Conservation (phyloP, 2,797 vertebrate species). For the Pseudotriccus pelzelni region DNA sequence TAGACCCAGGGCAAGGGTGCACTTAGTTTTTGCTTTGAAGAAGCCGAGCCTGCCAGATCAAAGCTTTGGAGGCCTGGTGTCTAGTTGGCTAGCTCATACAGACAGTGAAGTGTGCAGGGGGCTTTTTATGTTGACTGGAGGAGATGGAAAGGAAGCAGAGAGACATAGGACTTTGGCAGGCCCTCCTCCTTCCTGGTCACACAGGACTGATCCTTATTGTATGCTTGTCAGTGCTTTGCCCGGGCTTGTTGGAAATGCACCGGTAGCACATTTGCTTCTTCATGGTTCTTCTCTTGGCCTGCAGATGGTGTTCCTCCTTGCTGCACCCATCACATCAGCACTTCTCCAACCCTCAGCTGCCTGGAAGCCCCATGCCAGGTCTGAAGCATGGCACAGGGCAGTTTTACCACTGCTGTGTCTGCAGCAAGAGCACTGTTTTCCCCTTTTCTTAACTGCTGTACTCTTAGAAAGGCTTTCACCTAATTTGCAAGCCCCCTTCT, state of each 20-base stretch:
- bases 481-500: not conserved
- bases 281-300: not conserved
- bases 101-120: not conserved
- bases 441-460: not conserved
- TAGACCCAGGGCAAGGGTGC: not conserved
- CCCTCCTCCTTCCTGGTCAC: not conserved
- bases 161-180: not conserved
- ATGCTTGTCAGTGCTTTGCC: not conserved
- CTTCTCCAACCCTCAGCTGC: not conserved
- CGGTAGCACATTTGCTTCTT: not conserved
- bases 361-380: not conserved
- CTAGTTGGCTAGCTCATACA: not conserved
- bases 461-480: not conserved
- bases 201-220: not conserved
- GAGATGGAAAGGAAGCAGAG: not conserved
- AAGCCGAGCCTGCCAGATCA: not conserved
- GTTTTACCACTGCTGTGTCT: not conserved
- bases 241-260: not conserved
- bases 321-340: not conserved
- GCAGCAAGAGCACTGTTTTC: not conserved
- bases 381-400: not conserved
- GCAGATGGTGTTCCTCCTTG: not conserved
- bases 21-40: slow-evolving; percentile 1
- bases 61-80: not conserved
- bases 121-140: not conserved